A percentile compares a stretch with the other conserved stretches of the same genome.
Conservation (phyloP, 2,888 invertebrate species). For the Drosophila picticornis region DNA sequence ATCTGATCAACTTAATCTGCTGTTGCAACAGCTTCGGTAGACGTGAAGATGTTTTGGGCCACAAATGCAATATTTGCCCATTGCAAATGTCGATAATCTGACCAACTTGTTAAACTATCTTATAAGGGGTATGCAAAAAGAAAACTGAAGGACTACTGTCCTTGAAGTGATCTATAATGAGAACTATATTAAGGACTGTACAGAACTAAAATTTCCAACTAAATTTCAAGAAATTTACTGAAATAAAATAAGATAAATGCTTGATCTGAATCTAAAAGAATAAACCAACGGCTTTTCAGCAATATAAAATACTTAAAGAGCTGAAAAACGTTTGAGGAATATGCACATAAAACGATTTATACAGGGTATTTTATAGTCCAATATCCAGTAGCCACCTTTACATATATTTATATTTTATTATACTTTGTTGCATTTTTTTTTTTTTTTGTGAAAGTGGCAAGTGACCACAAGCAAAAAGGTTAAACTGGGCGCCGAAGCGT, state of each 20-base stretch:
- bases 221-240: background rate
- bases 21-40: background rate
- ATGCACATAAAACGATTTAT: background rate
- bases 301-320: background rate
- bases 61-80: conserved; percentile 67
- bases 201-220: background rate
- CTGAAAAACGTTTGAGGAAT: background rate
- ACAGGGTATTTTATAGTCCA: conserved; percentile 28
- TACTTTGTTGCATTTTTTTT: conserved; percentile 16
- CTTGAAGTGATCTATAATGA: background rate
- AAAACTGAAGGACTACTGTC: background rate
- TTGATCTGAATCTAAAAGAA: background rate
- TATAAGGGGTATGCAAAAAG: conserved; percentile 3
- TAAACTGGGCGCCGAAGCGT: conserved; percentile 72
- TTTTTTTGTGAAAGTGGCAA: conserved; percentile 78
- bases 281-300: background rate
- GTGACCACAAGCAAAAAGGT: conserved; percentile 71
- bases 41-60: conserved; percentile 24
- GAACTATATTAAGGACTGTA: background rate
- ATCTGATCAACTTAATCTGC: conserved; percentile 21
- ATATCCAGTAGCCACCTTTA: background rate
- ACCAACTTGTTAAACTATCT: background rate
- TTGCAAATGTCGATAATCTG: conserved; percentile 14
- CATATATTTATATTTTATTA: conserved; percentile 34
- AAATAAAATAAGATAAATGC: background rate